phyloP scores from a whole-genome alignment of 1,140 invertebrate species.

The Leucophenga varia region DNA sequence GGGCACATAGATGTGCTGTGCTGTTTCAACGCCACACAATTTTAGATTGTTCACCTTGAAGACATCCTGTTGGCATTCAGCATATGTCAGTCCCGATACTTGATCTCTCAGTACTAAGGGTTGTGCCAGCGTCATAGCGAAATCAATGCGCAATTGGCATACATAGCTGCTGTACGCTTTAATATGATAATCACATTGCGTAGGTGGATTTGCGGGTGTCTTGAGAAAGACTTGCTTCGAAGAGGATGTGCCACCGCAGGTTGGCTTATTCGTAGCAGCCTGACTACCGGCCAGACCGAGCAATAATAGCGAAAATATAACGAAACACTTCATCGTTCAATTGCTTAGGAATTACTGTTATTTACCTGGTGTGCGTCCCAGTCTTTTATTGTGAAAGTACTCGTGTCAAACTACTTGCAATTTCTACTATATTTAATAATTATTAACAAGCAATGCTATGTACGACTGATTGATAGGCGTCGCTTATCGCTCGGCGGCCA shows the following conservation, averaged over 20 bases:
- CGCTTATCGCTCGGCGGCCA: no score
- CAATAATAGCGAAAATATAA: slow-evolving; percentile 9
- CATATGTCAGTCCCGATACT: slow-evolving; percentile 16
- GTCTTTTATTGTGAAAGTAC: no score
- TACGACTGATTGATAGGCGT: no score
- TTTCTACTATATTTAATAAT: no score
- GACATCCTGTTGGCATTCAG: slow-evolving; percentile 34
- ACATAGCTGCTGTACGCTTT: slow-evolving; percentile 39
- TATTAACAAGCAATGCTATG: no score
- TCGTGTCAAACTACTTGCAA: no score
- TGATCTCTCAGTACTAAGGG: slow-evolving; percentile 17
- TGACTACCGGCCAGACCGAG: slow-evolving; percentile 3
- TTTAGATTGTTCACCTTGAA: slow-evolving; percentile 33
- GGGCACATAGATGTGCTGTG: slow-evolving; percentile 49
- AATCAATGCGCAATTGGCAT: slow-evolving; percentile 46
- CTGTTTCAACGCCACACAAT: slow-evolving; percentile 36
- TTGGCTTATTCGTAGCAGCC: slow-evolving; percentile 28
- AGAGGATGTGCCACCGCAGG: slow-evolving; percentile 32
- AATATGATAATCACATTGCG: slow-evolving; percentile 35
- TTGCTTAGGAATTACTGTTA: no score
- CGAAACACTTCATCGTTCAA: no score
- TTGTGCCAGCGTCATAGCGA: slow-evolving; percentile 32
- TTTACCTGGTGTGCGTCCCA: no score
- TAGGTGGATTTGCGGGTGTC: slow-evolving; percentile 31
- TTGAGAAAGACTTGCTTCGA: slow-evolving; percentile 39